Evolutionary conservation across 2,113 vertebrate genomes (phyloP), one percentile per base, ranked within the genome.

Genomic region (Epinephelus cyanopodus): DNA sequence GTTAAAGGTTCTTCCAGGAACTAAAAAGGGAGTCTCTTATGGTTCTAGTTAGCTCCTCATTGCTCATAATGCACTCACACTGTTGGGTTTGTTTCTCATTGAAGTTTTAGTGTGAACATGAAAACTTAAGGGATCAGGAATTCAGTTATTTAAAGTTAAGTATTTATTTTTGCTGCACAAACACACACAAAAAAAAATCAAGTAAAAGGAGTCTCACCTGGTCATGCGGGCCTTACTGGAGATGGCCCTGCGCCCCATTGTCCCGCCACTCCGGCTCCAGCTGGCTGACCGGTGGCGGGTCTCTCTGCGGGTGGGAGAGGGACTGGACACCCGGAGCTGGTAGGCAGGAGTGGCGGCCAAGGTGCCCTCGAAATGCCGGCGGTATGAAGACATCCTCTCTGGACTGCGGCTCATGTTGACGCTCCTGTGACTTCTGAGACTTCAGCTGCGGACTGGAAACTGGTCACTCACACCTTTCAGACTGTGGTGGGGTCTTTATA

Each of bases 301-400:
- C 6, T 86, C 83, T 45, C 79, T 86, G 58, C 92, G 90, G 62
- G 84, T 87, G 13, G 95, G 94, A 70, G 96, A 95, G 0, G 92
- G 94, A 70, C 94, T 96, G 18, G 89, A 93, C 65, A 91, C 91
- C 62, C 92, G 65, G 21, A 95, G 68, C 23, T 89, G 92, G 66
- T 81, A 84, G 37, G 33, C 62, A 12, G 76, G 75, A 1, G 79
- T 15, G 5, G 33, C 8, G 42, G 80, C 85, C 13, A 89, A 25
- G 8, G 62, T 72, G 1, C 92, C 91, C 71, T 96, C 92, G 18
- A 96, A 96, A 71, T 94, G 94, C 25, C 95, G 92, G 58, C 94
- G 92, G 82, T 96, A 96, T 0, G 95, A 96, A 9, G 95, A 96
- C 85, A 95, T 95, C 82, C 94, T 95, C 52, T 95, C 95, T 74